Conservation (phyloP, 2,113 vertebrate genomes). For the Semnornis frantzii region DNA sequence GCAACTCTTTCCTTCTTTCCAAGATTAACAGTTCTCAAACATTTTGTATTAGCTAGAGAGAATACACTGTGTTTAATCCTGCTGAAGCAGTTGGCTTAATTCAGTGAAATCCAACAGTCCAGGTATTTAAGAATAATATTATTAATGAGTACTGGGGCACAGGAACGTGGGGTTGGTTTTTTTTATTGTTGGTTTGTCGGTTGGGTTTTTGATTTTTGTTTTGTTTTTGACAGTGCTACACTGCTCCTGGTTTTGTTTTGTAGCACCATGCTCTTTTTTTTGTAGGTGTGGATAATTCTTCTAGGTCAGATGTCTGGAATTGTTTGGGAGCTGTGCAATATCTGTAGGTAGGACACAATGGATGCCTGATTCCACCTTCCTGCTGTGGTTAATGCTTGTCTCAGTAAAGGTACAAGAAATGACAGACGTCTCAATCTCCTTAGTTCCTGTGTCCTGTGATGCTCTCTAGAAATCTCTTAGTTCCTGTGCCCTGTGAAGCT, state of each 20-base stretch:
- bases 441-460: background rate
- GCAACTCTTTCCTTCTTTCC: background rate
- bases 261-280: background rate
- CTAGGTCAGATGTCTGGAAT: background rate
- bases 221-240: background rate
- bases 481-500: background rate
- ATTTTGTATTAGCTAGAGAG: background rate
- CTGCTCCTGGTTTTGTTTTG: background rate
- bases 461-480: constrained; percentile 1
- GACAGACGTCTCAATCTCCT: background rate
- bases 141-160: background rate
- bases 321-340: background rate
- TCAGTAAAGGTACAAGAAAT: background rate
- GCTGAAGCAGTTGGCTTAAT: background rate
- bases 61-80: background rate
- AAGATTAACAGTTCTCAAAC: accelerated
- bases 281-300: background rate
- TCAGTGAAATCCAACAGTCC: background rate
- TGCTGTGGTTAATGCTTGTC: background rate
- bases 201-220: too few species aligned
- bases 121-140: background rate
- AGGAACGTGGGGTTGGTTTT: background rate
- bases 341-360: accelerated
- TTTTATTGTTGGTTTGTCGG: background rate
- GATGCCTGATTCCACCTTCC: background rate